Conservation (phyloP, 2,888 invertebrate genomes). For the Cataglyphis cursor region DNA sequence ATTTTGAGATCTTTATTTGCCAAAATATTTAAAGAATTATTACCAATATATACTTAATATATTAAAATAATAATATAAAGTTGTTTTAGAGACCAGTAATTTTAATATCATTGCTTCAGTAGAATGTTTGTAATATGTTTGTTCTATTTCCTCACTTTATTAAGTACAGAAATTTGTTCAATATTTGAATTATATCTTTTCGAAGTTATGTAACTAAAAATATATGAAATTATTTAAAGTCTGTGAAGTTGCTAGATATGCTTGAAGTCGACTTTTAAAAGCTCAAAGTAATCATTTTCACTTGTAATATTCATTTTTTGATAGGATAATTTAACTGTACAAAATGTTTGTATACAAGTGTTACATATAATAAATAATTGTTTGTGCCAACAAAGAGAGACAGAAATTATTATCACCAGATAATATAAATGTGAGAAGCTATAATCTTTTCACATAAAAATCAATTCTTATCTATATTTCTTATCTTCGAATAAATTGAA, state of each 20-base stretch:
- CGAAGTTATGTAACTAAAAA: slow-evolving; percentile 37
- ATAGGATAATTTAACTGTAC: not conserved
- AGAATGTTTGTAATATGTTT: no score
- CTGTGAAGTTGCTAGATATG: not conserved
- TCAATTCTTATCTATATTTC: not conserved
- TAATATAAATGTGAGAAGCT: not conserved
- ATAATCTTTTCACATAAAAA: not conserved
- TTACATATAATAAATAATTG: not conserved
- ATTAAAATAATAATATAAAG: not conserved
- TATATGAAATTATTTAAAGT: slow-evolving; percentile 38
- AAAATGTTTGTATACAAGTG: not conserved
- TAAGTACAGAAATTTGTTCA: not conserved
- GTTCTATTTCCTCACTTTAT: not conserved
- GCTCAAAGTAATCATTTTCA: not conserved
- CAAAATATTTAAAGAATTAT: not conserved
- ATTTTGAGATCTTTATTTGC: not conserved
- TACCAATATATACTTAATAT: not conserved
- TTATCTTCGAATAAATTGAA: not conserved
- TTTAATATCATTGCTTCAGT: not conserved
- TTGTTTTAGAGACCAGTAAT: not conserved
- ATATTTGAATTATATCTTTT: slow-evolving; percentile 25
- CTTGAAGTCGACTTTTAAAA: slow-evolving; percentile 1
- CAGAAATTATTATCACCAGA: not conserved
- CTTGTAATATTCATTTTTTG: not conserved
- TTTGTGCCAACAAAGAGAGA: not conserved